Percentiles rank a stretch among this genome's conserved stretches.
Conservation (phyloP, 2,113 vertebrate genomes). For the Bagarius yarrelli region DNA sequence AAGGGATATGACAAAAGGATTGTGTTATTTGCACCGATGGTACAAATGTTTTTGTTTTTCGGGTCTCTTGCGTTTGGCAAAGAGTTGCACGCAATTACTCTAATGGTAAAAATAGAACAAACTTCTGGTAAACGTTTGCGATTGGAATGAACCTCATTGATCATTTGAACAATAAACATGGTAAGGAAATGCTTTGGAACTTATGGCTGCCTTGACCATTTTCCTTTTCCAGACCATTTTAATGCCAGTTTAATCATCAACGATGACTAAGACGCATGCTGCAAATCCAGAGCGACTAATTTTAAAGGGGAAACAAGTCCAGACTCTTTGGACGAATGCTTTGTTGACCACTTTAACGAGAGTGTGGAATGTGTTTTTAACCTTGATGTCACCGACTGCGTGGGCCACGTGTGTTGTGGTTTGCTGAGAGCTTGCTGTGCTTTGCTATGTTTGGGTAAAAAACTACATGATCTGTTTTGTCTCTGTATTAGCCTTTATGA, state of each 20-base stretch:
- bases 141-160: slow-evolving; percentile 18
- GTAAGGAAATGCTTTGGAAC: slow-evolving; percentile 28
- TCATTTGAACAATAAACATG: slow-evolving; percentile 31
- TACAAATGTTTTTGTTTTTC: slow-evolving; percentile 13
- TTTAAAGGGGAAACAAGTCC: slow-evolving; percentile 8
- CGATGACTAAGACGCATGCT: slow-evolving; percentile 6
- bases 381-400: slow-evolving; percentile 27
- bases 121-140: slow-evolving; percentile 46
- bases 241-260: background rate
- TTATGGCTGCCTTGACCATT: slow-evolving; percentile 3
- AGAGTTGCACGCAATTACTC: slow-evolving; percentile 32
- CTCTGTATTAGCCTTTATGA: slow-evolving; percentile 26
- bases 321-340: background rate
- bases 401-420: slow-evolving; percentile 28
- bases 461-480: slow-evolving; percentile 37
- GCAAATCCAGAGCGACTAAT: background rate
- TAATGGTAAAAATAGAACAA: slow-evolving; percentile 44
- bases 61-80: slow-evolving; percentile 11
- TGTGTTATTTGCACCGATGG: slow-evolving; percentile 33
- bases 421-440: slow-evolving; percentile 26
- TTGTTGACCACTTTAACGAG: slow-evolving; percentile 6
- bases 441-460: slow-evolving; percentile 43
- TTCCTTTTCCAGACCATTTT: slow-evolving; percentile 1
- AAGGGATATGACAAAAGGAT: slow-evolving; percentile 42
- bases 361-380: slow-evolving; percentile 33